Evolutionary conservation across 2,797 vertebrate species (phyloP).

Genomic region (Manis javanica): DNA sequence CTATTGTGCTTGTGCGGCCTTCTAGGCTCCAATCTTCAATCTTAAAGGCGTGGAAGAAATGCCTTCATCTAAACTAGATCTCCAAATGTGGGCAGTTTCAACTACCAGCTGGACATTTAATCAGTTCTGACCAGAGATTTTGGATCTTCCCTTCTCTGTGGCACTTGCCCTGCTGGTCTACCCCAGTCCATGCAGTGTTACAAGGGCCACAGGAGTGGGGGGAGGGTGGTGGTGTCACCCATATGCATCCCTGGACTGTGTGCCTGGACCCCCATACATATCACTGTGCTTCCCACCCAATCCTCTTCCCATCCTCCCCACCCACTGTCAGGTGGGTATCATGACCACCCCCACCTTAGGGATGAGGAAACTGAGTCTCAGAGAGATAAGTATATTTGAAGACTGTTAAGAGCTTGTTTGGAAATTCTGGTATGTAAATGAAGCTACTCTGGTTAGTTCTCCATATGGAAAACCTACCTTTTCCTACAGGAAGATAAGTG

Average conservation of each 20-base stretch:
- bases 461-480: background rate
- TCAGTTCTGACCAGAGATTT: background rate
- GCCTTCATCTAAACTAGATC: background rate
- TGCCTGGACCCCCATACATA: too few relatives aligned
- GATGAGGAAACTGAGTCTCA: background rate
- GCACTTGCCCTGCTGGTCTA: background rate
- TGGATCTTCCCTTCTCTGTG: background rate
- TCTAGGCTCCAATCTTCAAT: constrained; percentile 73
- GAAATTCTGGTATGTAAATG: background rate
- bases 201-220: accelerated
- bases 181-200: background rate
- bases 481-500: background rate
- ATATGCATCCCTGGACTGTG: background rate
- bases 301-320: background rate
- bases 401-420: background rate
- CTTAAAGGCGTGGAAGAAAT: constrained; percentile 69
- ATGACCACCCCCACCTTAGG: background rate
- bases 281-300: accelerated
- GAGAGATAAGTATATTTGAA: background rate
- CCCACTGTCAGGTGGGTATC: accelerated
- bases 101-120: background rate
- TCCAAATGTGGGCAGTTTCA: accelerated
- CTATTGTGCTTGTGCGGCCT: constrained; percentile 75
- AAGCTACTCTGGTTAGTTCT: background rate
- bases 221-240: too few relatives aligned